Evolutionary conservation across 2,888 invertebrate genomes (phyloP), one percentile per base, ranked within the genome.

Genomic region (Hybos culiciformis): DNA sequence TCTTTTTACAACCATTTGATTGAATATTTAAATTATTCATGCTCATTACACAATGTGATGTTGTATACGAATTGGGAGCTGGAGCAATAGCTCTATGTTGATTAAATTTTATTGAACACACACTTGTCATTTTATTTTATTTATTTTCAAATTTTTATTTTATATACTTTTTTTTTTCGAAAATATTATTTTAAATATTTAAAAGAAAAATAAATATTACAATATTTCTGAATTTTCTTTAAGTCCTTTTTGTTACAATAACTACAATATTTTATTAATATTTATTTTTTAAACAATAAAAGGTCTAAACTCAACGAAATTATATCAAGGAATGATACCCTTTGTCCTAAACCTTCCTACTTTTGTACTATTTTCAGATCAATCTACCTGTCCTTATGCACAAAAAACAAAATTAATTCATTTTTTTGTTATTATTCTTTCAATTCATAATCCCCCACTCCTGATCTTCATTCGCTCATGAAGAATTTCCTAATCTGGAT

Each of bases 1-100:
- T 80, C 60, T 83, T 75, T 62, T 81, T 84, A 65, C 80, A 83
- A 23, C 12, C n/a, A 18, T 19, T 36, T 21, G 36, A 19, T 21
- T 36, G 36, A 14, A 20, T 19, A 20, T 14, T 21, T 36, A 14
- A 8, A 36, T 36, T 21, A 37, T 47, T 41, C 9, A 47, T 44
- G 18, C 43, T 48, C 37, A 46, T 49, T 26, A 52, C 50, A 23
- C 51, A 45, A 41, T 49, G 51, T 21, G 50, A 39, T 24, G 52
- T 47, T 34, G 34, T 19, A 19, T 20, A 20, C 29, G 46, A 41
- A 12, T 23, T 39, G 15, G 45, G 41, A 49, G 79, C 75, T 46
- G 78, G 75, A 46, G 78, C 77, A 42, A 79, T 66, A 49, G 69
- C 66, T 49, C 46, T 44, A 23, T 47, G 47, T 44, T 50, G 47